phyloP scores from a whole-genome alignment of 1,140 invertebrate species.

The Oryzaephilus surinamensis region DNA sequence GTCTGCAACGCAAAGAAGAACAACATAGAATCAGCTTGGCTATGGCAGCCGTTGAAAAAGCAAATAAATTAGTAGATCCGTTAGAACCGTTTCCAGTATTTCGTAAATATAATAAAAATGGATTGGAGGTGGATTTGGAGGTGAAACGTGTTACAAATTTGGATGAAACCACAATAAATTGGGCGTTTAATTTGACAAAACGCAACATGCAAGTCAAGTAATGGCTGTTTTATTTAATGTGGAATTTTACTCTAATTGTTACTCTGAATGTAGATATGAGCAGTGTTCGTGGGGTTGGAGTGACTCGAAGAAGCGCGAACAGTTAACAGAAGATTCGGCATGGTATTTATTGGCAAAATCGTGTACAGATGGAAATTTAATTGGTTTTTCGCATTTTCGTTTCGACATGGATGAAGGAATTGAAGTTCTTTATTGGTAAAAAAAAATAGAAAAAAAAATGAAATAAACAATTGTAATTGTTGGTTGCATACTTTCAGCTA shows the following conservation, averaged over 20 bases:
- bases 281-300: constrained; percentile 66
- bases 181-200: constrained; percentile 47
- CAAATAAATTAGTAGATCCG: constrained; percentile 36
- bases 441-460: no score
- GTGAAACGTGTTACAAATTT: constrained; percentile 24
- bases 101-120: constrained; percentile 34
- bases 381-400: constrained; percentile 56
- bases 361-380: constrained; percentile 36
- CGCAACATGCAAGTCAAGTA: constrained; percentile 50
- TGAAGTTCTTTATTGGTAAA: constrained; percentile 75
- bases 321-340: constrained; percentile 59
- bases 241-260: constrained; percentile 7
- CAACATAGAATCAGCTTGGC: constrained; percentile 33
- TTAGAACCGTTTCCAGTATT: constrained; percentile 36
- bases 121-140: constrained; percentile 30
- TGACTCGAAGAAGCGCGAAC: constrained; percentile 53
- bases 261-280: constrained; percentile 47
- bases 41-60: constrained; percentile 32
- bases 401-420: constrained; percentile 70
- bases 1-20: constrained; percentile 36
- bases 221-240: no score
- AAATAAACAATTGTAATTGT: no score
- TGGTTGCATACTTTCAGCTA: constrained; percentile 47
- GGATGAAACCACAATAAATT: constrained; percentile 32
- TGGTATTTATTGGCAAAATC: constrained; percentile 56